phyloP scores from a whole-genome alignment of 2,797 vertebrate genomes.

The Myotis myotis region DNA sequence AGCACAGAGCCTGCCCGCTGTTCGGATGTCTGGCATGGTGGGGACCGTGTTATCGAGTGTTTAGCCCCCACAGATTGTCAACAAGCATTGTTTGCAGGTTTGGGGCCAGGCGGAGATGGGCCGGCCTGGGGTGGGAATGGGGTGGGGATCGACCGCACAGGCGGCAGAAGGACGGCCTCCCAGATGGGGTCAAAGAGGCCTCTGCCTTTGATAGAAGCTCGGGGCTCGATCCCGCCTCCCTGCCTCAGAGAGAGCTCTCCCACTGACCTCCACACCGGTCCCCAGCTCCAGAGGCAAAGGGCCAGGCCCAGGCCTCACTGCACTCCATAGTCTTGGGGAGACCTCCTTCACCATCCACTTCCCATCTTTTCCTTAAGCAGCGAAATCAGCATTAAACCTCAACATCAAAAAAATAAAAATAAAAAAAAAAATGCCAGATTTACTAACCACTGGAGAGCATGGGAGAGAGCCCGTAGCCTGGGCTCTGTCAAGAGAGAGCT shows the following conservation, averaged over 20 bases:
- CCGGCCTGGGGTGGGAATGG: not conserved
- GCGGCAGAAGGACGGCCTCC: not conserved
- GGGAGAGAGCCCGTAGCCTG: not conserved
- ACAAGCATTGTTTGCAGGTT: conserved; percentile 81
- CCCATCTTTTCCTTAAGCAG: not conserved
- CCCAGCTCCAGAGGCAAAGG: not conserved
- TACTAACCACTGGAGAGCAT: not conserved
- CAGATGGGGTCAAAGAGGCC: conserved; percentile 46
- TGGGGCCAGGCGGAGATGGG: conserved; percentile 73
- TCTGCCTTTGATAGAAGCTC: conserved; percentile 56
- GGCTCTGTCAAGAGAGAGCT: not conserved
- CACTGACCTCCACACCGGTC: not conserved
- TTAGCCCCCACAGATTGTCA: conserved; percentile 79
- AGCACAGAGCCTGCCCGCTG: conserved; percentile 65
- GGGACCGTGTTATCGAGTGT: conserved; percentile 82
- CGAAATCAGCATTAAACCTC: not conserved
- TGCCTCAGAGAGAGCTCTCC: not conserved
- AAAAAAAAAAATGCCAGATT: not conserved
- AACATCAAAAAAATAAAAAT: not conserved
- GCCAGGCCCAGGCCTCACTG: not conserved
- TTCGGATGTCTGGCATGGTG: conserved; percentile 79
- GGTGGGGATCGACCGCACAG: not conserved
- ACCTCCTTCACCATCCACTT: not conserved
- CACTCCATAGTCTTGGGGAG: not conserved
- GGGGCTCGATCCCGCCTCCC: not conserved